Base-by-base conservation (phyloP, 2,888 invertebrate genomes). In the Macaria notata region DNA sequence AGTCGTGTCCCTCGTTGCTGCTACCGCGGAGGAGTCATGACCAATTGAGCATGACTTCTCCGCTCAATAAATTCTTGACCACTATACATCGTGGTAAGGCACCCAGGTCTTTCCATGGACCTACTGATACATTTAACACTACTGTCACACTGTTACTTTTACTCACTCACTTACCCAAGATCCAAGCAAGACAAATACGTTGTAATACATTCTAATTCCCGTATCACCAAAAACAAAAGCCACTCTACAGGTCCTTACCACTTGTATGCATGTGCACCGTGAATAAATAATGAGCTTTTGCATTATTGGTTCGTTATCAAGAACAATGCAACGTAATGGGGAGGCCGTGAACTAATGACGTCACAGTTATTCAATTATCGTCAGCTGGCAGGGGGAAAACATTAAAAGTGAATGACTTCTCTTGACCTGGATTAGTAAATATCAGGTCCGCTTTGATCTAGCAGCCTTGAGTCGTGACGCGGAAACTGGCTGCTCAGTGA, bases 381-480 rank as follows among this genome's bases (percentile, higher is more conserved):
- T 73, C 73, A 75, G 72, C 74, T 72, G 75, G 74, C 75, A 65
- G 54, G 78, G 77, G 79, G 80, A 74, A 79, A 81, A 78, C 72
- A 76, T 78, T 78, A 81, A 84, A 84, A 84, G 88, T 84, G 83
- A 88, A 87, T 79, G 84, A 86, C 81, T 86, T 78, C 76, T 77
- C 81, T 84, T 87, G 88, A 87, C 86, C 84, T 81, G 80, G 78
- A 83, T 83, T 78, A 78, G 78, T 80, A 78, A 84, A 87, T 84
- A 87, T 85, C 80, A 80, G 78, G 75, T 77, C 73, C 76, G 78
- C 78, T 78, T 83, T 73, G 81, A 83, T 84, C 83, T 81, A 71
- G 39, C 73, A 86, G 78, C 89, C 88, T 88, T 88, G 89, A 83
- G 85, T 84, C 85, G 88, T 90, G 88, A 88, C 82, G 85, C 86